These are phyloP conservation scores for Venustoraphidia nigricollis DNA, from an alignment of 2,888 invertebrate species.

Conservation along the genomic window DNA sequence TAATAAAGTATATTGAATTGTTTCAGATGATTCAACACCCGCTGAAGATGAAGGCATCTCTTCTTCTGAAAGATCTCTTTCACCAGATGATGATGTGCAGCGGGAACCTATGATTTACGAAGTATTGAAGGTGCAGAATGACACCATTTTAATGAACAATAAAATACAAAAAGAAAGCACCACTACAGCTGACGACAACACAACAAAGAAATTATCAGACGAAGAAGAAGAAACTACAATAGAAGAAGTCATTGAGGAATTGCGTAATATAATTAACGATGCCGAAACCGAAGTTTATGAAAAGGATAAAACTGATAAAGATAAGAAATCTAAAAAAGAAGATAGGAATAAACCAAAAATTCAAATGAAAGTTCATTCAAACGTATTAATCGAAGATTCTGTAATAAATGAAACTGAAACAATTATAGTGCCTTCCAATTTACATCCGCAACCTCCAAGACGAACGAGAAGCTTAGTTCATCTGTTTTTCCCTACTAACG, in stretches of 20 bases:
- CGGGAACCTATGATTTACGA: constrained; percentile 44
- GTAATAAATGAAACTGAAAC: constrained; percentile 40
- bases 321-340: constrained; percentile 13
- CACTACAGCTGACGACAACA: constrained; percentile 8
- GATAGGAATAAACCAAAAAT: constrained; percentile 10
- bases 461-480: constrained; percentile 57
- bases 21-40: constrained; percentile 51
- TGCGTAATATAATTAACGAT: constrained; percentile 71
- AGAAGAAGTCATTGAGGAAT: constrained; percentile 74
- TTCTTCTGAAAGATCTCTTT: constrained; percentile 65
- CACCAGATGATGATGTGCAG: constrained; percentile 51
- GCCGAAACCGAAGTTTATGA: constrained; percentile 55
- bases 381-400: constrained; percentile 31
- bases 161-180: constrained; percentile 17
- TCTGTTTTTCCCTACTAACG: constrained; percentile 45
- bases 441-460: constrained; percentile 68
- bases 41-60: constrained; percentile 82
- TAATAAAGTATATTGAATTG: background rate
- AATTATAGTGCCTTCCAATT: constrained; percentile 61
- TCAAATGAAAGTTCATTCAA: constrained; percentile 18
- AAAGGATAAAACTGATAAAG: constrained; percentile 25
- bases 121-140: constrained; percentile 40
- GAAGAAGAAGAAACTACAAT: constrained; percentile 70
- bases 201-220: constrained; percentile 28
- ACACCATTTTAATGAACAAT: constrained; percentile 31